A percentile compares a stretch with the other conserved stretches of the same genome.
These are phyloP conservation scores for Paracanthobrama guichenoti DNA, from an alignment of 2,113 vertebrate species.

Conservation along the genomic window DNA sequence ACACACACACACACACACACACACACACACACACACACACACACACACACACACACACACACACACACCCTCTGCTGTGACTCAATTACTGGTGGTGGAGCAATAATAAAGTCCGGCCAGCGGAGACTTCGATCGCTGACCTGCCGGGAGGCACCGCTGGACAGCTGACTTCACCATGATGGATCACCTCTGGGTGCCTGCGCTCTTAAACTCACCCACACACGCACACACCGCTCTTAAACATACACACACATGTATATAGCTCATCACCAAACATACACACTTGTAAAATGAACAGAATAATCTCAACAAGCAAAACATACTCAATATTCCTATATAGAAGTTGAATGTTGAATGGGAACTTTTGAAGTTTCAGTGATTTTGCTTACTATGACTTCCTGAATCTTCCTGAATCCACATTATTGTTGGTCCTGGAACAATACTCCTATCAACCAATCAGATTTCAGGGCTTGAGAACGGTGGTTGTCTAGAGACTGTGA, in stretches of 20 bases:
- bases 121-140: constrained; percentile 79
- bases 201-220: constrained; percentile 43
- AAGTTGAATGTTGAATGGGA: neutral
- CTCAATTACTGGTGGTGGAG: constrained; percentile 83
- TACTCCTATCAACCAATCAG: neutral
- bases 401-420: constrained; percentile 63
- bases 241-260: constrained; percentile 31
- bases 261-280: neutral
- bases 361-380: neutral
- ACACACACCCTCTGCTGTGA: constrained; percentile 56
- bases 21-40: constrained; percentile 23
- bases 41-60: constrained; percentile 11
- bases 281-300: constrained; percentile 6
- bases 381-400: neutral
- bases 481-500: neutral
- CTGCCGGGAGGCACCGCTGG: constrained; percentile 75
- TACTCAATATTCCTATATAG: neutral
- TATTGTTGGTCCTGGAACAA: neutral
- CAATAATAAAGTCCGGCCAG: constrained; percentile 83
- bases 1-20: constrained; percentile 44
- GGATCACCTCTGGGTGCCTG: constrained; percentile 74
- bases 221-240: constrained; percentile 33
- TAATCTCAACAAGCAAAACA: neutral
- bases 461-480: constrained; percentile 27
- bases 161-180: constrained; percentile 82